These are phyloP conservation scores for Scaptodrosophila latifasciaeformis DNA, from an alignment of 2,888 invertebrate species.

Conservation along the genomic window DNA sequence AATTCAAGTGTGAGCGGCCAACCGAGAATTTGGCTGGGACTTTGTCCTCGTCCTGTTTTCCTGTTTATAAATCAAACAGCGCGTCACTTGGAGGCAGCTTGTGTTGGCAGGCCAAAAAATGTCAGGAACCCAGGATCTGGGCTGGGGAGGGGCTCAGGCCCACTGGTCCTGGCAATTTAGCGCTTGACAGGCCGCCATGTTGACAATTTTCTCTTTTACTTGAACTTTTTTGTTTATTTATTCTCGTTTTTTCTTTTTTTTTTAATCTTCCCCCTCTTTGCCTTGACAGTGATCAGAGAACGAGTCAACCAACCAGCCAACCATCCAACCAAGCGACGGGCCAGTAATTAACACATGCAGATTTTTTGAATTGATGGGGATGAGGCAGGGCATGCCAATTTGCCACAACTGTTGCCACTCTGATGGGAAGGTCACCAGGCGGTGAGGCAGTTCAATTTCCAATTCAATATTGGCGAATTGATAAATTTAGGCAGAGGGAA, in stretches of 20 bases:
- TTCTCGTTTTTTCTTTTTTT: slow-evolving; percentile 20
- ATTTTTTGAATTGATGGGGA: slow-evolving; percentile 31
- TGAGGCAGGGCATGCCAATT: slow-evolving; percentile 41
- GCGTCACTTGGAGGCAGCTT: slow-evolving; percentile 51
- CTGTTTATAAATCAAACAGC: slow-evolving; percentile 63
- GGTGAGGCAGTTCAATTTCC: slow-evolving; percentile 58
- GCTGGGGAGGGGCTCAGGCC: background rate
- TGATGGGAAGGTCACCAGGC: background rate
- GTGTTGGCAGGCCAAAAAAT: slow-evolving; percentile 47
- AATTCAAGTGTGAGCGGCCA: slow-evolving; percentile 45
- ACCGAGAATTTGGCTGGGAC: too few species aligned
- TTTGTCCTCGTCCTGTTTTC: background rate
- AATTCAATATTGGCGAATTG: slow-evolving; percentile 61
- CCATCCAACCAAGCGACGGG: slow-evolving; percentile 46
- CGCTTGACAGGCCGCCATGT: slow-evolving; percentile 48
- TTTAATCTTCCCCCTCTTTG: slow-evolving; percentile 4
- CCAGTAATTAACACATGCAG: slow-evolving; percentile 67
- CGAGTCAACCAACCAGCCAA: slow-evolving; percentile 12
- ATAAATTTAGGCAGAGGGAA: slow-evolving; percentile 2
- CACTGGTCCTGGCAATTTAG: slow-evolving; percentile 1
- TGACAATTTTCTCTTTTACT: slow-evolving; percentile 47
- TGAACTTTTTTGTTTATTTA: background rate
- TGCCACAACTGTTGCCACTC: slow-evolving; percentile 61
- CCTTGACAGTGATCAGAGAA: slow-evolving; percentile 7
- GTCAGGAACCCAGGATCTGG: background rate